phyloP scores from a whole-genome alignment of 2,797 vertebrate genomes.

The Sebastolobus altivelis region DNA sequence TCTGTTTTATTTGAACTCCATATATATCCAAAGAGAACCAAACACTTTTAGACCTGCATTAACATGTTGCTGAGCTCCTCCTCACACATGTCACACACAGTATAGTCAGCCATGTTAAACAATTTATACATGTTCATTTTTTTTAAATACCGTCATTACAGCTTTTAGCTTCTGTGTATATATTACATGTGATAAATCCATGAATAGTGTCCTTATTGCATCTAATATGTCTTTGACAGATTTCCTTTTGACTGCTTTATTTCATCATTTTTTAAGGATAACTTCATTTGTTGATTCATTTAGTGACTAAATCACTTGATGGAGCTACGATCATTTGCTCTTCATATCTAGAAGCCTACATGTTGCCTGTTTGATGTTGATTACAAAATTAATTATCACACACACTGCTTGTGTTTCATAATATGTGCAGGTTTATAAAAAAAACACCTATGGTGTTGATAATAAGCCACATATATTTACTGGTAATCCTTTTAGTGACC shows the following conservation, averaged over 20 bases:
- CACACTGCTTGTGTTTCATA: slow-evolving; percentile 13
- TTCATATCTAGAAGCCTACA: background rate
- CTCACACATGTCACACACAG: background rate
- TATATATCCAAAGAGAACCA: background rate
- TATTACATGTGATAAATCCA: background rate
- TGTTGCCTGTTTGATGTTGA: background rate
- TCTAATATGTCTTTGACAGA: background rate
- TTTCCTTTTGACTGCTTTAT: background rate
- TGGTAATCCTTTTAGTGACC: slow-evolving; percentile 31
- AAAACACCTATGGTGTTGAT: background rate
- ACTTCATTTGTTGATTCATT: background rate
- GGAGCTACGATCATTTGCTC: background rate
- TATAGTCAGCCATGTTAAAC: background rate
- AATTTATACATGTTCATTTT: background rate
- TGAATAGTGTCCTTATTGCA: background rate
- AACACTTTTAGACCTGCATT: background rate
- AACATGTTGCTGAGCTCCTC: slow-evolving; percentile 5
- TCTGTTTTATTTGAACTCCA: slow-evolving; percentile 14
- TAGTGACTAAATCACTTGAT: background rate
- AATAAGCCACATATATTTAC: slow-evolving; percentile 16
- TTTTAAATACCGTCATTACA: background rate
- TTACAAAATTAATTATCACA: background rate
- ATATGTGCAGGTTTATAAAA: slow-evolving; percentile 8
- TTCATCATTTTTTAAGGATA: background rate
- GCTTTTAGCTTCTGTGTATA: background rate